Evolutionary conservation across 2,888 invertebrate species (phyloP).

Genomic region (Torymus aiolomorphi): DNA sequence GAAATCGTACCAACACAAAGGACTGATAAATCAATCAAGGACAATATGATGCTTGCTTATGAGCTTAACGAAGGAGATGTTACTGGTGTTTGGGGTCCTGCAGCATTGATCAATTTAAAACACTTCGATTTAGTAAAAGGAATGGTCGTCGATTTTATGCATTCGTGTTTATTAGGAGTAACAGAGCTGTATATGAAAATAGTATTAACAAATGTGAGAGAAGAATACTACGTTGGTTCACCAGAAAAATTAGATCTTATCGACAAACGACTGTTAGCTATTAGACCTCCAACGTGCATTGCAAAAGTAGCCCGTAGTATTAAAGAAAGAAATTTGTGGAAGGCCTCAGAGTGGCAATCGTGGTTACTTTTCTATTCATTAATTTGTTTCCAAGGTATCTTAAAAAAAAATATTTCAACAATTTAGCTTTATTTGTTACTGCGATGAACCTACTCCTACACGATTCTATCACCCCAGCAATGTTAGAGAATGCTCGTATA

Average conservation of each 20-base stretch:
- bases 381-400: conserved; percentile 44
- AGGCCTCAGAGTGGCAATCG: too few species aligned
- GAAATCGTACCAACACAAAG: neutral
- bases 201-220: too few species aligned
- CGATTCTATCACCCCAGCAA: too few species aligned
- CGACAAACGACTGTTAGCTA: neutral
- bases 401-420: conserved; percentile 6
- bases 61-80: neutral
- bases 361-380: conserved; percentile 58
- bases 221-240: neutral
- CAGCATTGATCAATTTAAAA: conserved; percentile 48
- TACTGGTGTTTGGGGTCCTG: conserved; percentile 38
- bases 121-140: too few species aligned
- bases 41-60: neutral
- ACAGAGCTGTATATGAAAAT: too few species aligned
- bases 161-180: too few species aligned
- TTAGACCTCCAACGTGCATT: neutral
- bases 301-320: conserved; percentile 19
- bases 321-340: conserved; percentile 56
- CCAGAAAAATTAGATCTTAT: neutral
- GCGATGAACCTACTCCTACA: conserved; percentile 29
- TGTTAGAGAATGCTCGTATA: neutral
- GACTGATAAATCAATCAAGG: conserved; percentile 7
- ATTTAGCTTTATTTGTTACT: conserved; percentile 11
- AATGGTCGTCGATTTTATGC: too few species aligned